Base-by-base conservation (phyloP, 2,797 vertebrate genomes). In the Amblyopsis hoosieri region DNA sequence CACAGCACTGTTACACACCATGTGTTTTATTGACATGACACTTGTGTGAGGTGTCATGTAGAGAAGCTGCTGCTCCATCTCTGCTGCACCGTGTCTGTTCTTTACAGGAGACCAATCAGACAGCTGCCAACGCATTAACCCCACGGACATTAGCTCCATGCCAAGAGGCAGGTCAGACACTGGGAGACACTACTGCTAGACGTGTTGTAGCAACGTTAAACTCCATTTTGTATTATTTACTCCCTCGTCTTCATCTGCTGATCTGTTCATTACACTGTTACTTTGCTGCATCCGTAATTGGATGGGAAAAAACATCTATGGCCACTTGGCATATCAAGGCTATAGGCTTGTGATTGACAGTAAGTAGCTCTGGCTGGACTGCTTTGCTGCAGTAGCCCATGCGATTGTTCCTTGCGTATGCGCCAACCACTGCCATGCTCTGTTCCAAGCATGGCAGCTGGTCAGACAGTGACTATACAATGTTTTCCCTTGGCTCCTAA, bases 341-440 rank as follows among this genome's bases (percentile, higher is more conserved):
- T 61, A 71, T 64, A 65, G 67, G 13, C 69, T 55, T 54, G 58
- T 64, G 71, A 68, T 60, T 71, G 79, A 62, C 70, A 72, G 59
- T 46, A 51, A 70, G 71, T 64, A 56, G 3, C 53, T 60, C 67
- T n/a, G 19, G 62, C 69, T 33, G 4, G 63, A 66, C 69, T 62
- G 54, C 14, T 57, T 57, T 17, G 66, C 56, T 61, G 66, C 70
- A 68, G 47, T 37, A 73, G 58, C 76, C 54, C 60, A 67, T 73
- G 73, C 60, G 71, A 63, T 71, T 71, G 75, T 80, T 73, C 33
- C 64, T 47, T 67, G 49, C 71, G 13, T 62, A 67, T 56, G 67
- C 73, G 78, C 82, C 82, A 85, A 60, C 64, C 6, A 59, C 50
- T n/a, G n/a, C n/a, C n/a, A 79, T 74, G 68, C 46, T 12, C 46